A percentile compares a stretch with the other conserved stretches of the same genome.
Evolutionary conservation across 2,888 invertebrate species (phyloP).

Genomic region (Thymelicus sylvestris): DNA sequence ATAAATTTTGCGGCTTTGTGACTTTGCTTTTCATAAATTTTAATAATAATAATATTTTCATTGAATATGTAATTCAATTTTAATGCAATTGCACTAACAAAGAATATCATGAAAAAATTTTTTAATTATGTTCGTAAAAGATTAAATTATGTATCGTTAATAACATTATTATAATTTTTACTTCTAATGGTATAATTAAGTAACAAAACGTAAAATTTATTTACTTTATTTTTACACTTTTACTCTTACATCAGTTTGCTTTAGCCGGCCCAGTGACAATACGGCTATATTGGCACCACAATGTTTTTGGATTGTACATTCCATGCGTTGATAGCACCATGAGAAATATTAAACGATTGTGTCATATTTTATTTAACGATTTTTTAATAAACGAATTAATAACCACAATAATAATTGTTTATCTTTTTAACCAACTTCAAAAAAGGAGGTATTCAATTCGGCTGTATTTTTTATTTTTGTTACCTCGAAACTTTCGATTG

Average conservation of each 20-base stretch:
- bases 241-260: not conserved
- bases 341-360: constrained; percentile 3
- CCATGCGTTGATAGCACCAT: not conserved
- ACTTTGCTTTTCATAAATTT: too few species aligned
- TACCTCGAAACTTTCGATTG: too few species aligned
- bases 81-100: too few species aligned
- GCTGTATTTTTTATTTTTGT: too few species aligned
- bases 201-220: not conserved
- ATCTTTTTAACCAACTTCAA: not conserved
- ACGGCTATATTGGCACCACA: not conserved
- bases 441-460: too few species aligned
- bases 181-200: not conserved
- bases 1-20: too few species aligned
- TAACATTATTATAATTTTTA: not conserved
- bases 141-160: not conserved
- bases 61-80: too few species aligned
- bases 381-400: not conserved
- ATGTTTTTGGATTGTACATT: not conserved
- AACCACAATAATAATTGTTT: constrained; percentile 21
- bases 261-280: not conserved
- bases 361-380: constrained; percentile 13
- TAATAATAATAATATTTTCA: too few species aligned
- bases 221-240: constrained; percentile 4
- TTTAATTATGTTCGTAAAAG: not conserved
- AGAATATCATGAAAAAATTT: not conserved